Percentiles rank a stretch among this genome's conserved stretches.
Conservation (phyloP, 2,113 vertebrate species). For the Alethe castanea region DNA sequence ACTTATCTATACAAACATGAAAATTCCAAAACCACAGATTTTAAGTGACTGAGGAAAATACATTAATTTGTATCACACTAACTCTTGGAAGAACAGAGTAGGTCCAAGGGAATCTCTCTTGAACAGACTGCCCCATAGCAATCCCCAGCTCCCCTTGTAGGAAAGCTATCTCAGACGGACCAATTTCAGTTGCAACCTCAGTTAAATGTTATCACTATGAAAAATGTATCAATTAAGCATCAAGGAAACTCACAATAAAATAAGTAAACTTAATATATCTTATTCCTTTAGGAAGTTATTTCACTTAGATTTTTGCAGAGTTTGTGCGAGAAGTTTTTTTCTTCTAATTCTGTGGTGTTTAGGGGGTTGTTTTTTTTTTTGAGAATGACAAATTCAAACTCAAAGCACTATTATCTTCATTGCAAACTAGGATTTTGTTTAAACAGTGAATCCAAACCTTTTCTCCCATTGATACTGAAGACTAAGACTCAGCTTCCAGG, state of each 20-base stretch:
- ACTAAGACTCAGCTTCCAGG: neutral
- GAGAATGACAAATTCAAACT: neutral
- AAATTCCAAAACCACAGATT: neutral
- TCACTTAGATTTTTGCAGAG: neutral
- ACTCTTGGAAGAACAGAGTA: neutral
- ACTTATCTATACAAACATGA: neutral
- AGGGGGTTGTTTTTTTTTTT: neutral
- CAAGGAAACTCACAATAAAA: neutral
- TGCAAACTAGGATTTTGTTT: neutral
- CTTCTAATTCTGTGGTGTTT: neutral
- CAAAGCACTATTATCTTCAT: neutral
- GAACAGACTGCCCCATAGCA: neutral
- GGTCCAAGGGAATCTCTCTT: neutral
- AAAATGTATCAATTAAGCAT: neutral
- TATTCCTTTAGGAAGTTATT: neutral
- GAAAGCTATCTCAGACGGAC: neutral
- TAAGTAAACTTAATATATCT: neutral
- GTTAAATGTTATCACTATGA: neutral
- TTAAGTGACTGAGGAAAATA: neutral
- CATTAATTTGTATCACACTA: neutral
- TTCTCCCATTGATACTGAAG: neutral
- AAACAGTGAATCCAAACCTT: neutral
- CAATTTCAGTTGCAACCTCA: neutral
- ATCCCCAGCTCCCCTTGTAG: neutral
- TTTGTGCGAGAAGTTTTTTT: neutral